These are phyloP conservation scores for Eremobia ochroleuca DNA, from an alignment of 2,888 invertebrate genomes.

Conservation along the genomic window DNA sequence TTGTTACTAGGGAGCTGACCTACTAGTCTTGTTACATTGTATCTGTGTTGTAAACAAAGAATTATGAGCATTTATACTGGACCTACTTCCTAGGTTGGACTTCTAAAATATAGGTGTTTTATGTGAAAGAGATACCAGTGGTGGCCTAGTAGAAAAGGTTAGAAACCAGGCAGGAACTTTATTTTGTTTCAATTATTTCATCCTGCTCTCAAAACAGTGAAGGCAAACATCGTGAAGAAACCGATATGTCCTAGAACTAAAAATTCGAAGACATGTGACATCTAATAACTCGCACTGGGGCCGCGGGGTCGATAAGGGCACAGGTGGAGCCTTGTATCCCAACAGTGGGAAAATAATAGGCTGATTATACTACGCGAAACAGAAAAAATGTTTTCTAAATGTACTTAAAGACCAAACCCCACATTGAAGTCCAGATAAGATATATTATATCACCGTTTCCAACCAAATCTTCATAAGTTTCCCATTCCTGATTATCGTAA, in stretches of 20 bases:
- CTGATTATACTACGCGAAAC: too few relatives aligned
- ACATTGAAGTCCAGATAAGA: not conserved
- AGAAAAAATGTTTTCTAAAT: too few relatives aligned
- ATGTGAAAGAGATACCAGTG: not conserved
- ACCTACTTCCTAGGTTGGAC: not conserved
- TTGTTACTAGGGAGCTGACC: conserved; percentile 55
- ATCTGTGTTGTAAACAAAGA: conserved; percentile 43
- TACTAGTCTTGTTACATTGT: conserved; percentile 47
- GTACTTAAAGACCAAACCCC: not conserved
- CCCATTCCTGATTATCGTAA: not conserved
- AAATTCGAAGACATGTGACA: too few relatives aligned
- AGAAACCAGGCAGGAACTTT: not conserved
- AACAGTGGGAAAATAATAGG: too few relatives aligned
- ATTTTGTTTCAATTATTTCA: not conserved
- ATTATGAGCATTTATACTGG: conserved; percentile 20
- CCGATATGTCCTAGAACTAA: too few relatives aligned
- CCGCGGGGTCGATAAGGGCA: too few relatives aligned
- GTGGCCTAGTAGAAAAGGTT: not conserved
- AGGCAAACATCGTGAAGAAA: too few relatives aligned
- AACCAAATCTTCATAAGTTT: not conserved
- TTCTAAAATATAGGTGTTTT: not conserved
- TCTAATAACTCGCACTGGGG: too few relatives aligned
- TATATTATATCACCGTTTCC: not conserved
- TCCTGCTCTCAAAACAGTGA: not conserved
- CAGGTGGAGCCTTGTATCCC: too few relatives aligned